Evolutionary conservation across 2,797 vertebrate genomes (phyloP), one percentile per base, ranked within the genome.

Genomic region (Tenualosa thibaudeaui): DNA sequence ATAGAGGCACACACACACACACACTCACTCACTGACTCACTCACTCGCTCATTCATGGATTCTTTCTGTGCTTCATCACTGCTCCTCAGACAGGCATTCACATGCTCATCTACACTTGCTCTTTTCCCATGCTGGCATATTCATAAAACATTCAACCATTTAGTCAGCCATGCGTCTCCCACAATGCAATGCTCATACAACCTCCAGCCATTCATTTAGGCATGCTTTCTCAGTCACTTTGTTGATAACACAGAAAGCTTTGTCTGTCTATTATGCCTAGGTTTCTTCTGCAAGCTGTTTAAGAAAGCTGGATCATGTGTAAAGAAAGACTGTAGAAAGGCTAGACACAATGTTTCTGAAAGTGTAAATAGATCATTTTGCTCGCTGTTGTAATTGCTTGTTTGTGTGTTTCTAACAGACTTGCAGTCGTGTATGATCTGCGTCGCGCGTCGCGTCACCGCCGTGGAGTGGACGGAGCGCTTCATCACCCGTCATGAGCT

Each of bases 391-490:
- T 53, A 24, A 49, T 7, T 54, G 2, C 50, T 31, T 46, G 24
- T 87, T 46, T 87, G 8, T 92, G 75, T 88, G 60, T 84, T 4
- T 68, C 85, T 85, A 87, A 81, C 92, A 99, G 98, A 99, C 92
- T 95, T 99, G 88, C 98, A 99, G 89, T 99, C 98, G 13, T 99
- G 98, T 90, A 99, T 99, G 98, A 99, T 99, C 91, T 99, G 98
- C 86, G 98, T 99, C 90, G 98, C 97, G 0, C 96, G 98, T 31
- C 97, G 97, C 78, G 96, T 99, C 83, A 93, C 96, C n/a, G 92
- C 96, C 8, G 93, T 96, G 49, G 98, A 99, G 92, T 95, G 97
- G 86, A 94, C 96, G 0, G 98, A 99, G 92, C 97, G 97, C 84
- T 99, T 99, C 89, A 97, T 97, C 89, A 99, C 98, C 50, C 96